Evolutionary conservation across 2,113 vertebrate genomes (phyloP), one percentile per base, ranked within the genome.

Genomic region (Typhlomys cinereus): DNA sequence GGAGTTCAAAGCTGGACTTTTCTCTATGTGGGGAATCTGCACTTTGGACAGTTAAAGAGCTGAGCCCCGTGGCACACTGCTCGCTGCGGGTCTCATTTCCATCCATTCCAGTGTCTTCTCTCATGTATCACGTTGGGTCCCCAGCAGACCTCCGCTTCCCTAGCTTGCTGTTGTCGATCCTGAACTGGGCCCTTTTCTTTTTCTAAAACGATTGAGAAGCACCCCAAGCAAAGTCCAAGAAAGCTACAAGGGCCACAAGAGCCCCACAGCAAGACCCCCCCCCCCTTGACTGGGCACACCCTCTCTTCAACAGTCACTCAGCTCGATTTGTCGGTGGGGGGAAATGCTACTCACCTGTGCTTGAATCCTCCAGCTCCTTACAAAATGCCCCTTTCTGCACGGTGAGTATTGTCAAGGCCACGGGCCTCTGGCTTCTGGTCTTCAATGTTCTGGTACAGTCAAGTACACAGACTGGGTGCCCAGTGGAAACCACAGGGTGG

Each of bases 71-170:
- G 54, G 41, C 70, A 17, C 44, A 29, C 82, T 69, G 23, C 50
- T 34, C 57, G 48, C 20, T 69, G 7, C 36, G 20, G 14, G 31
- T 31, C 4, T 12, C 59, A 66, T 59, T 52, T 27, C 36, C 18
- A 57, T 41, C 23, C 21, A 12, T 27, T 27, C 39, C 7, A 27
- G 34, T 7, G 15, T 2, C 36, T 29, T 9, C 80, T 39, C 18
- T 70, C 7, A 44, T 9, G 2, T 4, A 9, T 7, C 36, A 7
- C 1, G 2, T 0, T n/a, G 4, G 17, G 4, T 44, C 13, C 71
- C 39, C 14, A 11, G 27, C 23, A 59, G 48, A 52, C 54, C 36
- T 64, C 39, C 41, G 0, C 17, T 78, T 78, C 5, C 46, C 15
- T 20, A 11, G 23, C 50, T 39, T 39, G 21, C 83, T 17, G 7